These are phyloP conservation scores for Girardia tigrina DNA, from an alignment of 2,888 invertebrate species.

Conservation along the genomic window DNA sequence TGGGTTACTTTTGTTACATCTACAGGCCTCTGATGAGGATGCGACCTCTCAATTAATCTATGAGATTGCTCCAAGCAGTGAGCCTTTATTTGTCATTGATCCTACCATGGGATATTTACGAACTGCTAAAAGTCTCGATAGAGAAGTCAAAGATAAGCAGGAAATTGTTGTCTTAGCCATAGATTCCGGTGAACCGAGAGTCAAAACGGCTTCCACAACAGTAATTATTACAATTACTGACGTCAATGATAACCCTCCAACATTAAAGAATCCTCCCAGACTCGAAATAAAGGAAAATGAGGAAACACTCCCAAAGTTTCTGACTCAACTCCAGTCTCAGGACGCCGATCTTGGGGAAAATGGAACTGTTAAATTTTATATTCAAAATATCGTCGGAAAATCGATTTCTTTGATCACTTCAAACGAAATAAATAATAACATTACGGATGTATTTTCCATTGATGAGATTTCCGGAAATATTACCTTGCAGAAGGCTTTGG, in stretches of 20 bases:
- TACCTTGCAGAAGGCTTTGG: neutral
- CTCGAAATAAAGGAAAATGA: conserved; percentile 30
- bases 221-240: conserved; percentile 20
- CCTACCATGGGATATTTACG: neutral
- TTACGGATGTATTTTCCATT: conserved; percentile 12
- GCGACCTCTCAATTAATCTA: conserved; percentile 24
- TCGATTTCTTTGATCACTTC: neutral
- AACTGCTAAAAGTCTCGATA: conserved; percentile 10
- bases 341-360: conserved; percentile 25
- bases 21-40: conserved; percentile 25
- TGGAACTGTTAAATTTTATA: conserved; percentile 26
- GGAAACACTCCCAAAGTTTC: neutral
- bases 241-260: conserved; percentile 28
- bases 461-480: conserved; percentile 25
- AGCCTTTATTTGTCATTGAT: conserved; percentile 27
- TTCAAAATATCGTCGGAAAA: conserved; percentile 8
- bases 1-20: conserved; percentile 3
- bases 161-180: conserved; percentile 19
- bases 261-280: neutral
- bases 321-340: conserved; percentile 1
- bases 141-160: conserved; percentile 10
- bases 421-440: neutral
- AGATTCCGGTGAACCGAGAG: conserved; percentile 2
- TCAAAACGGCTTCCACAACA: neutral
- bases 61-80: neutral